Evolutionary conservation across 2,888 invertebrate genomes (phyloP).

Genomic region (Sphaeridia pumilis): DNA sequence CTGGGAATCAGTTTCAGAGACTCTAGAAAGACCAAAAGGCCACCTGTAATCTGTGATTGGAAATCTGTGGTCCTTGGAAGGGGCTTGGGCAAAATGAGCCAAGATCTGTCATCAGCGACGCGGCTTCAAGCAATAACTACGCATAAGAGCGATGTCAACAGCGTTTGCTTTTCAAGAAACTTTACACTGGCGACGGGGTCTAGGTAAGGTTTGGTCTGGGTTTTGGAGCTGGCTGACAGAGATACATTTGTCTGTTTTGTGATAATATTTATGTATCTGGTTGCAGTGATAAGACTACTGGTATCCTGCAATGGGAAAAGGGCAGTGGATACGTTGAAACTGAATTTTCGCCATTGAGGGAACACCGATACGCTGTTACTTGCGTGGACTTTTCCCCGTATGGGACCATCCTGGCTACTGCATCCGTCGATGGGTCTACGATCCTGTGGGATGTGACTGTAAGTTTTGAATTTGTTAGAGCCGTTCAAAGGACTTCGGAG

Average conservation of each 20-base stretch:
- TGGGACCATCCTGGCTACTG: slow-evolving; percentile 55
- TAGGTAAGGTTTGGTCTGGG: slow-evolving; percentile 42
- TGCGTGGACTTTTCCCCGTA: slow-evolving; percentile 53
- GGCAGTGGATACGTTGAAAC: slow-evolving; percentile 53
- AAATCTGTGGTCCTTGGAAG: slow-evolving; percentile 1
- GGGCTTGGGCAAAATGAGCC: slow-evolving; percentile 18
- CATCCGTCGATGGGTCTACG: slow-evolving; percentile 62
- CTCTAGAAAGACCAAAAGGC: background rate
- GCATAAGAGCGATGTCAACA: slow-evolving; percentile 52
- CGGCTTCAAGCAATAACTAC: slow-evolving; percentile 46
- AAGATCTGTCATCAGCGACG: slow-evolving; percentile 26
- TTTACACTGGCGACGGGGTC: slow-evolving; percentile 52
- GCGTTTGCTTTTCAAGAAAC: slow-evolving; percentile 51
- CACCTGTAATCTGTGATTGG: slow-evolving; percentile 4
- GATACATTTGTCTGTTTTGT: too few relatives aligned
- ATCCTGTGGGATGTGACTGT: slow-evolving; percentile 61
- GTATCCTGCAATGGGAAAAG: slow-evolving; percentile 54
- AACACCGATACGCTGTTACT: slow-evolving; percentile 68
- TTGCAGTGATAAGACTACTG: slow-evolving; percentile 54
- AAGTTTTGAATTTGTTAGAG: too few relatives aligned
- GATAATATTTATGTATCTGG: too few relatives aligned
- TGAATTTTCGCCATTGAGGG: slow-evolving; percentile 51
- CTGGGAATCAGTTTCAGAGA: background rate
- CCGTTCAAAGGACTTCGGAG: too few relatives aligned
- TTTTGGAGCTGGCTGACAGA: too few relatives aligned